Evolutionary conservation across 2,113 vertebrate genomes (phyloP), one percentile per base, ranked within the genome.

Genomic region (Pollachius pollachius): DNA sequence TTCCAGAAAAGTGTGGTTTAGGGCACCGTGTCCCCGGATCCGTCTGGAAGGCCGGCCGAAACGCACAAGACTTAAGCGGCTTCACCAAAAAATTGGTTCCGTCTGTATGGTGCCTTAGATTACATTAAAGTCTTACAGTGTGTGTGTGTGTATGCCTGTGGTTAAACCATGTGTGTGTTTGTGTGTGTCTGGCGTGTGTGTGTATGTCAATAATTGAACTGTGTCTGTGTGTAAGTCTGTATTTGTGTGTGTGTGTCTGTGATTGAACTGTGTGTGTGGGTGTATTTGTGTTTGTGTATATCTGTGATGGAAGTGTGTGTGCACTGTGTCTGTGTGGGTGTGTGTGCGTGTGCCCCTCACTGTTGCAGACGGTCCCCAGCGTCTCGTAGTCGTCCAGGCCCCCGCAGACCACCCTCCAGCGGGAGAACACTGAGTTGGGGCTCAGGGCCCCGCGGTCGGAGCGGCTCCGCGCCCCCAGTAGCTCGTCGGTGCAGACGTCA

Each of bases 361-460:
- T 96, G 89, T 98, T 99, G 87, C 97, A 98, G 59, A 98, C 86
- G 5, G 97, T 98, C 83, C 97, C 96, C 68, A 95, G 72, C 1
- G 90, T 93, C 78, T 99, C 95, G 23, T 99, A 99, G 80, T 97
- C 95, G 16, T 97, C 94, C 79, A 98, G 70, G 17, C 88, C 93
- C 88, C 97, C 95, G 27, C 97, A 98, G 52, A 98, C 64, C 67
- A 97, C 92, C 83, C 92, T 85, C 97, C 96, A 98, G 76, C 94
- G 94, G 67, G 97, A 94, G 82, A 98, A 98, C 52, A 98, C 83
- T 0, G 96, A 98, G 81, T 97, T 98, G 54, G 93, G 70, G 78
- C 95, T 98, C 75, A 98, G 88, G 52, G 93, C 89, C 66, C 87
- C 91, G n/a, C 86, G 23, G 41, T 97, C 93, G 56, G 96, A 95